Conservation (phyloP, 2,888 invertebrate species). For the Netelia melanura region DNA sequence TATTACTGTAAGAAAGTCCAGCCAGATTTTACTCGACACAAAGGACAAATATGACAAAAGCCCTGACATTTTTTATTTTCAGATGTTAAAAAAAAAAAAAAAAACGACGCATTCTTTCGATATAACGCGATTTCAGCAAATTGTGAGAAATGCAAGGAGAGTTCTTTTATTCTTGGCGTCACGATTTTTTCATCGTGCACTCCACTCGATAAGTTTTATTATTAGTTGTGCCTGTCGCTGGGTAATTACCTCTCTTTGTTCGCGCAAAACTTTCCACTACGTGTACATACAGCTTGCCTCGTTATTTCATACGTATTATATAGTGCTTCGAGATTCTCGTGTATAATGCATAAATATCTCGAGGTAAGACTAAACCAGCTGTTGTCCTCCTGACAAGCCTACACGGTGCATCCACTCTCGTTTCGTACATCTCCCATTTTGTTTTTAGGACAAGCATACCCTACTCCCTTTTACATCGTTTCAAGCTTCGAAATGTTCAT, state of each 20-base stretch:
- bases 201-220: neutral
- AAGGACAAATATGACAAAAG: no score
- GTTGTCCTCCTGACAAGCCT: slow-evolving; percentile 25
- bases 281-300: neutral
- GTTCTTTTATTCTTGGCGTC: neutral
- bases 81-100: no score
- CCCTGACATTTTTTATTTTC: no score
- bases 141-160: no score
- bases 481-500: neutral
- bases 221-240: slow-evolving; percentile 6
- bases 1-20: no score
- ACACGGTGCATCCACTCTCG: slow-evolving; percentile 7
- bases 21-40: no score
- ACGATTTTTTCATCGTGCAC: neutral
- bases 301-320: neutral
- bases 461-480: neutral
- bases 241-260: slow-evolving; percentile 38
- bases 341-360: neutral
- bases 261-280: slow-evolving; percentile 29
- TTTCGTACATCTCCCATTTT: slow-evolving; percentile 31
- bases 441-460: slow-evolving; percentile 29
- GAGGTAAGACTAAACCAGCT: slow-evolving; percentile 43
- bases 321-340: neutral
- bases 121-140: no score
- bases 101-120: no score